Conservation (phyloP, 2,113 vertebrate species). For the Zosterops pallidus region DNA sequence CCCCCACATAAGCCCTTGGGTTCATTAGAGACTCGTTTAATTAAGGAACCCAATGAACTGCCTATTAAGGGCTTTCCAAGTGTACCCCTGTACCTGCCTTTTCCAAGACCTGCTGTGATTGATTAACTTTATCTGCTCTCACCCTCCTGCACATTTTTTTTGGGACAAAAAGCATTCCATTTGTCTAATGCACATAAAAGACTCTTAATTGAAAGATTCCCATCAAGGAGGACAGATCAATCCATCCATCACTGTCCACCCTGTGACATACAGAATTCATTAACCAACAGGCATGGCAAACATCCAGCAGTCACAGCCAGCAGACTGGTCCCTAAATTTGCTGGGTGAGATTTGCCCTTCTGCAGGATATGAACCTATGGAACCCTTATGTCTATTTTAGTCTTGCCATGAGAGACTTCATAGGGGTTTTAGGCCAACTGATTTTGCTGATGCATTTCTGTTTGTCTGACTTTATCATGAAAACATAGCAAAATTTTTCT, state of each 20-base stretch:
- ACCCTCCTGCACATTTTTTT: background rate
- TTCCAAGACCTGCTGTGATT: constrained; percentile 4
- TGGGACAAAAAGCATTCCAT: background rate
- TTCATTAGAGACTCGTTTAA: background rate
- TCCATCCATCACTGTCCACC: background rate
- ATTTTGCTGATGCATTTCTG: background rate
- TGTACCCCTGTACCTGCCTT: background rate
- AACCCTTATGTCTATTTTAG: background rate
- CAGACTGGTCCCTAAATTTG: background rate
- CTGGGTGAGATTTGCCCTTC: background rate
- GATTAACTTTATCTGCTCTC: constrained; percentile 14
- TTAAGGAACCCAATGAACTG: background rate
- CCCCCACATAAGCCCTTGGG: background rate
- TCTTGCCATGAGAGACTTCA: background rate
- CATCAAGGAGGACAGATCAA: background rate
- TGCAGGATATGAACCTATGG: background rate
- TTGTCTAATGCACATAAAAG: constrained; percentile 3
- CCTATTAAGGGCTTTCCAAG: background rate
- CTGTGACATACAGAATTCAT: background rate
- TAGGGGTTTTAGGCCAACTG: background rate
- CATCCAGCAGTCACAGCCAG: background rate
- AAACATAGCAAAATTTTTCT: background rate
- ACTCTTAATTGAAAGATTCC: background rate
- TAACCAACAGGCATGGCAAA: background rate
- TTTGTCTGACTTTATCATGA: background rate